Evolutionary conservation across 2,797 vertebrate species (phyloP), one percentile per base, ranked within the genome.

Genomic region (Geotrypetes seraphini): DNA sequence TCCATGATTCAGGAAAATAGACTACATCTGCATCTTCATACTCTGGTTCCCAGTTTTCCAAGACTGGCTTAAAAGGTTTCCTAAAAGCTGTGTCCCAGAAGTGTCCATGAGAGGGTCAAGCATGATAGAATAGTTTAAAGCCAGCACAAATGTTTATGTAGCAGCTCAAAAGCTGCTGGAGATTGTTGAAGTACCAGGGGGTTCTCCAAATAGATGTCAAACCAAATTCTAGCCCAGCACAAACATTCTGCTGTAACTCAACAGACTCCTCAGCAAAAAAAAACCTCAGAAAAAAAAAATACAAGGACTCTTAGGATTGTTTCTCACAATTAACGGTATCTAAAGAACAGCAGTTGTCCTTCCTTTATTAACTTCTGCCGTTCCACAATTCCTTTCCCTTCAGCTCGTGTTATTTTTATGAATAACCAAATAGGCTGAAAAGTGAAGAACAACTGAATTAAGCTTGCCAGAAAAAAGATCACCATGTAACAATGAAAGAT

Each of bases 361-460:
- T 17, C 1, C 27, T 46, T 33, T 36, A 38, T 14, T 30, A 23
- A 1, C 26, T 38, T 50, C 36, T 12, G 29, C 20, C 5, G 11
- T 29, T 27, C 12, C 29, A 12, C 15, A n/a, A n/a, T n/a, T 19
- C 32, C 3, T 33, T 28, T 19, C 39, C 51, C 41, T 43, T 29
- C 17, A 22, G 0, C 0, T 2, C 18, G 7, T n/a, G 5, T 33
- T 31, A 22, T 29, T 25, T 28, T 22, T 22, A 5, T 28, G 31
- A 46, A 27, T 23, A 41, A 39, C 23, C 16, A 26, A n/a, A 22
- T 37, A 27, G 49, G 18, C 17, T 41, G 34, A 34, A n/a, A 33
- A 53, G 22, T 19, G 45, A 21, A 57, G 23, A 46, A 16, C 16
- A 58, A 30, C 14, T 10, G 6, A 43, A 20, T 34, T 31, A 37